Base-by-base conservation (phyloP, 2,888 invertebrate species). In the Chrysolina oricalcia region DNA sequence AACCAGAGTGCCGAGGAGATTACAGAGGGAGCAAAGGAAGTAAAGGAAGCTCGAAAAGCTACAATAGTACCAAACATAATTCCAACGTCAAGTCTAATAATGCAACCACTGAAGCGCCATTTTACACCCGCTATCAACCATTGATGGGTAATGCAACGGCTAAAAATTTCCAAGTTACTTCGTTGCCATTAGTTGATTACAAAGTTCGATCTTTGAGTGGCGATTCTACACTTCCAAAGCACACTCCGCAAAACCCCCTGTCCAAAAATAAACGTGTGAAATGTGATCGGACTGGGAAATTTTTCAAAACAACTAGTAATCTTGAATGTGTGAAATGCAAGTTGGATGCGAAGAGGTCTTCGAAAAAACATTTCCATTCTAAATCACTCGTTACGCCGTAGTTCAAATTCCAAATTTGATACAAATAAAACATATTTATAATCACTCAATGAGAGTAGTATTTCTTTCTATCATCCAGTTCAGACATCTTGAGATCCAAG, bases 101-200 rank as follows among this genome's bases (percentile, higher is more conserved):
- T 19, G 17, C 41, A 2, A 62, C 50, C 74, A 10, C 77, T 73
- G 79, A 81, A 74, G 80, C 80, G 41, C 82, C 81, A 11, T 82
- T 79, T 70, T 81, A 81, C 63, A 69, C 73, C 11, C 68, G 56
- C 40, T 50, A 53, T 17, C 50, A 68, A 41, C 53, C 53, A 17
- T 1, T 56, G 19, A 2, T 15, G 17, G 3, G 10, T 13, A 2
- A n/a, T n/a, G 0, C 10, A n/a, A 2, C 59, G 6, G n/a, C 59
- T 27, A 59, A 59, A 59, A 62, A 66, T 11, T 65, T 74, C 13
- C 80, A 79, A 76, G 70, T 76, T 11, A 67, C 74, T 4, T 74
- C 80, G 35, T 69, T 83, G 43, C 81, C 82, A 35, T 50, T 81
- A 59, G 81, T 81, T 2, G 78, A 82, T 62, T 81, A 78, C 68